Percentiles rank a stretch among this genome's conserved stretches.
phyloP scores from a whole-genome alignment of 2,113 vertebrate species.

The Cathartes aura region DNA sequence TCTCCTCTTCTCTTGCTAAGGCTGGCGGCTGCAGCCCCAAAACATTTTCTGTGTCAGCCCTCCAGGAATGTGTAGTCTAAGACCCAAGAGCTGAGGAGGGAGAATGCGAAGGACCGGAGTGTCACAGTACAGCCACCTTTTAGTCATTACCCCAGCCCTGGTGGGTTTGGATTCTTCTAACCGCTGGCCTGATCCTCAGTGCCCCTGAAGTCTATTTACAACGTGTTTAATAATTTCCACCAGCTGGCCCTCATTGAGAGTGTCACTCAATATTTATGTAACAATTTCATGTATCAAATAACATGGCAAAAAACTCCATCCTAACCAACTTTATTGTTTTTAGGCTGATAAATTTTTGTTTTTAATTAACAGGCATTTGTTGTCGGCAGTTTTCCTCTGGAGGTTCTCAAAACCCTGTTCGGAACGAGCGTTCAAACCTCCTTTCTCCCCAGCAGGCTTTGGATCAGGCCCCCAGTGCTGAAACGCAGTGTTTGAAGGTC shows the following conservation, averaged over 20 bases:
- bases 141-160: conserved; percentile 21
- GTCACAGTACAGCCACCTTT: neutral
- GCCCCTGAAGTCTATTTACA: conserved; percentile 45
- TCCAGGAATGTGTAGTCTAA: neutral
- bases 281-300: conserved; percentile 60
- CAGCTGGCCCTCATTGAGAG: conserved; percentile 40
- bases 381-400: conserved; percentile 24
- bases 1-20: neutral
- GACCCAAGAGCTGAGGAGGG: neutral
- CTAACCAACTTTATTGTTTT: conserved; percentile 47
- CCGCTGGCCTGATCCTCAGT: conserved; percentile 1
- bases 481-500: conserved; percentile 15
- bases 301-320: conserved; percentile 18
- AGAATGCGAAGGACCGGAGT: neutral
- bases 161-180: conserved; percentile 46
- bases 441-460: conserved; percentile 1
- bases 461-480: neutral
- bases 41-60: neutral
- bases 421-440: neutral
- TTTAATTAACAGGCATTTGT: conserved; percentile 62
- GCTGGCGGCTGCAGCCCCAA: neutral
- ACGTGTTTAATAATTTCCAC: conserved; percentile 34
- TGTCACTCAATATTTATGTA: conserved; percentile 58
- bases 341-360: conserved; percentile 57
- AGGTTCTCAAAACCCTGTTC: conserved; percentile 17